phyloP scores from a whole-genome alignment of 2,888 invertebrate genomes.

The Clitarchus hookeri region DNA sequence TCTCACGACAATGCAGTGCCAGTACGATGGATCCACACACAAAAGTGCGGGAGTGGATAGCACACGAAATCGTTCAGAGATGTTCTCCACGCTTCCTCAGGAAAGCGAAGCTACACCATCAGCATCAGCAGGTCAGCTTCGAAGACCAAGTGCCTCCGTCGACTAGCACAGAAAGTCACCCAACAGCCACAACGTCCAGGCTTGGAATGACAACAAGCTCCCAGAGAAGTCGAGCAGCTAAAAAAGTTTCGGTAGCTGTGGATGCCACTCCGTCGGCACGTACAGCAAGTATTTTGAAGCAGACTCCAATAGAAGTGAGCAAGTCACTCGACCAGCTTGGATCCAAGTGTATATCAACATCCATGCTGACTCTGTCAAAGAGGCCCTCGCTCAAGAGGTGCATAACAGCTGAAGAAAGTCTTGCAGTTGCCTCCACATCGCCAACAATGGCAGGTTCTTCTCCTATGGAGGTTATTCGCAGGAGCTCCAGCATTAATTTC shows the following conservation, averaged over 20 bases:
- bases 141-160: background rate
- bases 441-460: slow-evolving; percentile 19
- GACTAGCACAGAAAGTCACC: slow-evolving; percentile 23
- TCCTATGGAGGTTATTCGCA: slow-evolving; percentile 21
- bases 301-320: slow-evolving; percentile 74
- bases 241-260: slow-evolving; percentile 75
- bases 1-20: slow-evolving; percentile 73
- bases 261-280: slow-evolving; percentile 79
- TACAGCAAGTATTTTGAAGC: slow-evolving; percentile 72
- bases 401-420: slow-evolving; percentile 39
- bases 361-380: slow-evolving; percentile 53
- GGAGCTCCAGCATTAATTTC: slow-evolving; percentile 38
- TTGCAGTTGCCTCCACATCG: slow-evolving; percentile 25
- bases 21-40: slow-evolving; percentile 85
- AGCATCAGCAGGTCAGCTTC: background rate
- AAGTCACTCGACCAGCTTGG: slow-evolving; percentile 36
- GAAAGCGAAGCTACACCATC: slow-evolving; percentile 27
- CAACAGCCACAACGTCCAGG: slow-evolving; percentile 28
- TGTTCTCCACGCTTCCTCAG: slow-evolving; percentile 38
- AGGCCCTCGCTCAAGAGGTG: slow-evolving; percentile 44
- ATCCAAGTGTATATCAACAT: slow-evolving; percentile 16
- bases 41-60: slow-evolving; percentile 86
- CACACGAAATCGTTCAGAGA: slow-evolving; percentile 74
- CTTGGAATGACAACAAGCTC: slow-evolving; percentile 26
- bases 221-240: slow-evolving; percentile 51